Conservation (phyloP, 2,797 vertebrate species). For the Chelidonichthys spinosus region DNA sequence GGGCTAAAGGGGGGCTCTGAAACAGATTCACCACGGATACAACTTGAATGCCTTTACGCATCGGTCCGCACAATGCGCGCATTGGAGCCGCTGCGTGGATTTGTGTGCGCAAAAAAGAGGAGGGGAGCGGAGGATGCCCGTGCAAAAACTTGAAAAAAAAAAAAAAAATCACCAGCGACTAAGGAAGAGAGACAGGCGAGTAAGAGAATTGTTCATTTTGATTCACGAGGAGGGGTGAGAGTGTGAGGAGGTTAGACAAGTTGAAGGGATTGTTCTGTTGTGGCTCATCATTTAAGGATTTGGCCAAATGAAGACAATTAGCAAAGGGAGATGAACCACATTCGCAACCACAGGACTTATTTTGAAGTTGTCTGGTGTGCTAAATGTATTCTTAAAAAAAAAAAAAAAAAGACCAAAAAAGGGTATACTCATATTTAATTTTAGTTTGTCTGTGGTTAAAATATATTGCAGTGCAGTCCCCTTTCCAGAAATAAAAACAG, state of each 20-base stretch:
- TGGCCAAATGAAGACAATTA: background rate
- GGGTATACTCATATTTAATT: background rate
- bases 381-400: background rate
- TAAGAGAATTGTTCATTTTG: background rate
- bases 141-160: slow-evolving; percentile 56
- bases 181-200: slow-evolving; percentile 1
- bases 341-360: background rate
- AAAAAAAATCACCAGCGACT: slow-evolving; percentile 26
- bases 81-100: slow-evolving; percentile 47
- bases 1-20: slow-evolving; percentile 70
- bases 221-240: background rate
- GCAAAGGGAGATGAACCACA: background rate
- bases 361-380: slow-evolving; percentile 9
- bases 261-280: slow-evolving; percentile 7
- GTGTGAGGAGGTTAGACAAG: background rate
- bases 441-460: background rate
- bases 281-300: slow-evolving; percentile 11
- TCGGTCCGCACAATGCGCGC: slow-evolving; percentile 65
- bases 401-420: background rate
- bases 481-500: slow-evolving; percentile 33
- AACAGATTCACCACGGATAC: slow-evolving; percentile 78
- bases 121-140: slow-evolving; percentile 24
- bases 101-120: slow-evolving; percentile 27
- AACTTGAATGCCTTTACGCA: slow-evolving; percentile 79
- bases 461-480: background rate